Conservation (phyloP, 2,113 vertebrate genomes). For the Microtus ochrogaster region DNA sequence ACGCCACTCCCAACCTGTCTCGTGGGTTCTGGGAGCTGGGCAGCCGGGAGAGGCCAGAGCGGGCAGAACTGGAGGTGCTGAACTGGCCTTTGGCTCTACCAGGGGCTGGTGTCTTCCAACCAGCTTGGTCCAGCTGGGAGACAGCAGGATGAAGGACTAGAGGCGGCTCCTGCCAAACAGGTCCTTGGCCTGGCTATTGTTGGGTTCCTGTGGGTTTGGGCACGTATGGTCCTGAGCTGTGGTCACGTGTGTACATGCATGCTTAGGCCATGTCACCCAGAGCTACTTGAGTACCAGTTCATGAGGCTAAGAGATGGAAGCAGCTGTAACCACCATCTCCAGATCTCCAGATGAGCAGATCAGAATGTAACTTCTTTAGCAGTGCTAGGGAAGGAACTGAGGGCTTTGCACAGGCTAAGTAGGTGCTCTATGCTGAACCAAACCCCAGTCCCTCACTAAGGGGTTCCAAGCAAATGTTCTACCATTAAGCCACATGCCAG, state of each 20-base stretch:
- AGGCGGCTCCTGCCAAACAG: rapidly evolving
- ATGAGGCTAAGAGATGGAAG: neutral
- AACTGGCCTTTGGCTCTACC: neutral
- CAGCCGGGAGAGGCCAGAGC: neutral
- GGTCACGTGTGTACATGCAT: neutral
- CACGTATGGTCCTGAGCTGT: neutral
- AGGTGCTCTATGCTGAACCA: neutral
- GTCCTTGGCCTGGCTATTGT: neutral
- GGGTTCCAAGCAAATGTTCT: neutral
- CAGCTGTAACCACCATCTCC: too few relatives aligned
- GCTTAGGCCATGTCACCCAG: neutral
- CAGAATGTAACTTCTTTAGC: neutral
- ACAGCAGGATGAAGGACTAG: neutral
- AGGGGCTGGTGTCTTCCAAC: neutral
- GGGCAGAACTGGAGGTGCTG: neutral
- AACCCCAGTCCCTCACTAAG: neutral
- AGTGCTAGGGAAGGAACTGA: neutral
- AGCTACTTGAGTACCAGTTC: rapidly evolving
- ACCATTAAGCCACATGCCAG: neutral
- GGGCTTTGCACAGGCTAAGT: neutral
- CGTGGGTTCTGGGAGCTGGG: slow-evolving; percentile 30
- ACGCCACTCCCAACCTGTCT: neutral
- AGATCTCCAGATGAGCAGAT: neutral
- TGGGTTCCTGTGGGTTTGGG: neutral
- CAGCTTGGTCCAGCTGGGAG: too few relatives aligned